Base-by-base conservation (phyloP, 1,140 invertebrate genomes). In the Oncopodura yosiiana region DNA sequence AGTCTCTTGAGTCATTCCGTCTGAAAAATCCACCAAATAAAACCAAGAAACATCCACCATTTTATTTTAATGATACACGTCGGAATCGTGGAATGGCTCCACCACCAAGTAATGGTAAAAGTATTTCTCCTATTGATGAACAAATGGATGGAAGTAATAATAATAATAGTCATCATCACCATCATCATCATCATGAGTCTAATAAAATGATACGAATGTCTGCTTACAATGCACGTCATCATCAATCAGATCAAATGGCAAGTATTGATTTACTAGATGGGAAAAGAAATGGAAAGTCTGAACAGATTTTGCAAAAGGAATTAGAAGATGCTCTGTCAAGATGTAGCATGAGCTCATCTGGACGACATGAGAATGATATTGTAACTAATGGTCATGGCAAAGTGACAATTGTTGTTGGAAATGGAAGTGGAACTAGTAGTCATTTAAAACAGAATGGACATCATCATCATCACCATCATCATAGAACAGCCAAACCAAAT, bases 1-100 rank as follows among this genome's bases (percentile, higher is more conserved):
- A 83, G 61, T 82, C 81, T 16, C 69, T 84, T 44, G 81, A 83
- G 66, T 83, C 81, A 0, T 83, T 80, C 67, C 79, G 78, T 63
- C 64, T 83, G 36, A 81, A 80, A 37, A 79, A 81, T 60, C 67
- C 70, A 11, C 76, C 78, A 1, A 69, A 68, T 5, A 71, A 73
- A 32, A 72, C 73, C 49, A 80, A 79, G 16, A 80, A 77, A 65
- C 80, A 81, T 30, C 81, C 81, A 24, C 71, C 76, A 5, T 80
- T 78, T 27, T 84, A 84, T 61, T 84, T 84, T 60, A 52, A 48
- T 24, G 38, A 56, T 36, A n/a, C 16, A 1, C 2, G 16, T n/a
- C 16, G 21, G 12, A 19, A 19, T 21, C 34, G 38, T 12, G 19
- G 29, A 12, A n/a, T 14, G 0, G 11, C n/a, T 14, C 23, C 41